Base-by-base conservation (phyloP, 2,113 vertebrate genomes). In the human (Homo sapiens) region DNA sequence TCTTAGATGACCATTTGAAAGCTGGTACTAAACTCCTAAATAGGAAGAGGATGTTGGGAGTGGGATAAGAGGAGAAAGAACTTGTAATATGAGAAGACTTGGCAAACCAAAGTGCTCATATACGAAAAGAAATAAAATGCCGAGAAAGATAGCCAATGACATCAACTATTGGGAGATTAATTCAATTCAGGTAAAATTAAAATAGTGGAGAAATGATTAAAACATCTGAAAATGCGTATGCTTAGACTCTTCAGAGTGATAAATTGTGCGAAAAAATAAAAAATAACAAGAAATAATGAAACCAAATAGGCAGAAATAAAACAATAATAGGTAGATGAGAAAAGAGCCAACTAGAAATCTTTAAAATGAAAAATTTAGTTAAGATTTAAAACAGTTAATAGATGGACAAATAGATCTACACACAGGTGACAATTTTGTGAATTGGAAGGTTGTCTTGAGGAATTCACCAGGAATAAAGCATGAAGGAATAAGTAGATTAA, bases 251-350 rank as follows among this genome's bases (percentile, higher is more conserved):
- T 90, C 72, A 79, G 87, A 91, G n/a, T 38, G 16, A 73, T 70
- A 52, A 52, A 85, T 75, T 55, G 57, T 61, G 13, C 16, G 59
- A 6, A 73, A 81, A 68, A 85, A 23, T 40, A 4, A 55, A 84
- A 55, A 68, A 35, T 52, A 82, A 76, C 10, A 73, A 91, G 64
- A 95, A 94, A 90, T 89, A 9, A 87, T 76, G 25, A 84, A 92
- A 81, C 10, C 92, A 90, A 85, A 50, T 8, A 61, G 22, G 20
- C 30, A 95, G 52, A 93, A 92, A 59, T 87, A 57, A 81, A 68
- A 64, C 10, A 81, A 45, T 50, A 59, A 52, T 35, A 43, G 14
- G 5, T 70, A 38, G 35, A 27, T 76, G 38, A 82, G 4, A 45
- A 93, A 84, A 84, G n/a, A 82, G 45, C 5, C 43, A 94, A 59